Conservation (phyloP, 2,113 vertebrate species). For the Catharus fuscescens region DNA sequence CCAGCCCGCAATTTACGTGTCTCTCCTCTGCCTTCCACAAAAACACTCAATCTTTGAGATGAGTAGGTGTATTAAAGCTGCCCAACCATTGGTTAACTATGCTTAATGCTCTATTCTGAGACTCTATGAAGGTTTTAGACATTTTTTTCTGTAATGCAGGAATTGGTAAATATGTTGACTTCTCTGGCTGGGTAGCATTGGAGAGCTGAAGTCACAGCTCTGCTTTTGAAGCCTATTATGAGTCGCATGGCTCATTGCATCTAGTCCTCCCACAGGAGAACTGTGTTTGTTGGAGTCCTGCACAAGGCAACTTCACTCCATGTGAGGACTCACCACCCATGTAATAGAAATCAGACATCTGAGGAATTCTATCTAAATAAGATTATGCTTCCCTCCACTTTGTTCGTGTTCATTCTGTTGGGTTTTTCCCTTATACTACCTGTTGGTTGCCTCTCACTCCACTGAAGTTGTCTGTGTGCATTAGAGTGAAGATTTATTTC, state of each 20-base stretch:
- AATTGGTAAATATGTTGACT: background rate
- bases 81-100: background rate
- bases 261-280: accelerated
- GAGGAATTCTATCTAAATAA: background rate
- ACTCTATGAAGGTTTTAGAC: background rate
- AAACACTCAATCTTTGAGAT: background rate
- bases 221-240: background rate
- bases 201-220: background rate
- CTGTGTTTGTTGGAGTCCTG: background rate
- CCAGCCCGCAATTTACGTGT: background rate
- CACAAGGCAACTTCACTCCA: accelerated
- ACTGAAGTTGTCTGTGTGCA: background rate
- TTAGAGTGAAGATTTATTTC: background rate
- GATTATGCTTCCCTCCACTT: background rate
- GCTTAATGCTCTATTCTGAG: background rate
- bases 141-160: background rate
- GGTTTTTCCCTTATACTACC: background rate
- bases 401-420: background rate
- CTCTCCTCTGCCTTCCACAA: background rate
- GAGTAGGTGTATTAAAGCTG: background rate
- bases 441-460: background rate
- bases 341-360: background rate
- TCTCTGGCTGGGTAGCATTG: background rate
- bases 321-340: background rate
- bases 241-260: background rate